Conservation (phyloP, 2,888 invertebrate genomes). For the Tipula lateralis region DNA sequence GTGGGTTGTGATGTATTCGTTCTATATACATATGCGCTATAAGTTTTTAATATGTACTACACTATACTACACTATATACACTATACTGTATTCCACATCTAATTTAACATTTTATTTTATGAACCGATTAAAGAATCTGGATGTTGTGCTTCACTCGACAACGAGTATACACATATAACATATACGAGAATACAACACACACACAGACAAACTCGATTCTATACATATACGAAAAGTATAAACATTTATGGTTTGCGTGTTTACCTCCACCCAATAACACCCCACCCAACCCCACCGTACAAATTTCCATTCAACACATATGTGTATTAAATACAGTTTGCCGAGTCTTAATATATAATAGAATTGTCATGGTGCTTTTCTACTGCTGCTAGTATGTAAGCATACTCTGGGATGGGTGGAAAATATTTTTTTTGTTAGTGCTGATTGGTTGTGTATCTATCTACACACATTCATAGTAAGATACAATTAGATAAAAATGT, state of each 20-base stretch:
- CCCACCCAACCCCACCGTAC: no score
- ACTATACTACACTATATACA: neutral
- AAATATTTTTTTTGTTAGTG: neutral
- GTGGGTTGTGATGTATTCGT: neutral
- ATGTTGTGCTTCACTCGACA: neutral
- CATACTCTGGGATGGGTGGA: no score
- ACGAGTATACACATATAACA: neutral
- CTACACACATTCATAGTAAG: no score
- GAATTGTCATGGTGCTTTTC: neutral
- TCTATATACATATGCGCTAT: neutral
- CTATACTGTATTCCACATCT: neutral
- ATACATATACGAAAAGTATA: neutral
- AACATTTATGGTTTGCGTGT: neutral
- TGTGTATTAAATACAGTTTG: neutral
- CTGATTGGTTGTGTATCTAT: neutral
- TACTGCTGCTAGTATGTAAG: no score
- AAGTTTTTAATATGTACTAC: neutral
- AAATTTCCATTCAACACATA: neutral
- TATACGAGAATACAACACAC: no score
- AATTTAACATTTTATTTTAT: neutral
- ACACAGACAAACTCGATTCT: no score
- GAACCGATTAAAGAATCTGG: neutral
- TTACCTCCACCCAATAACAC: neutral
- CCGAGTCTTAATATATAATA: neutral
- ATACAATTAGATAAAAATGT: neutral